Base-by-base conservation (phyloP, 2,888 invertebrate species). In the Hemaris fuciformis region DNA sequence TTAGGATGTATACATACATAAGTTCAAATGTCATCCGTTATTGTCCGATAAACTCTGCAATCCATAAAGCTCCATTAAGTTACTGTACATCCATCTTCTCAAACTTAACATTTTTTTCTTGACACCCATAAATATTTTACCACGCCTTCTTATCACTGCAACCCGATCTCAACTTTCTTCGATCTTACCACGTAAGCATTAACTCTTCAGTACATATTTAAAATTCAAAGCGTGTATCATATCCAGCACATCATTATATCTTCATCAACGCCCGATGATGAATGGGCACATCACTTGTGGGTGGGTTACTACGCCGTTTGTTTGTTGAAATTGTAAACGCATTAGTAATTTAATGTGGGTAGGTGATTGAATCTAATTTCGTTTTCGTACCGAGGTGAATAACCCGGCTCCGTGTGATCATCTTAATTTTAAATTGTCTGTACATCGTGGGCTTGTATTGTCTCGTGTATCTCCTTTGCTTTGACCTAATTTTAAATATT, bases 321-420 rank as follows among this genome's bases (percentile, higher is more conserved):
- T 46, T 85, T 79, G 79, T 77, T 77, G 69, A 77, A 77, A 85
- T 88, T 78, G 87, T 88, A 88, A 84, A 87, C 81, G 84, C 84
- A 85, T 87, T 84, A 81, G 84, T 84, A 85, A 83, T 83, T 72
- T 79, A 72, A 75, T 78, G 88, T 90, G 85, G 89, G 90, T 67
- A 81, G 83, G 70, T 88, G 87, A 90, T 87, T 85, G 84, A 82
- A 81, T 80, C 81, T 88, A 84, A 88, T 88, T 86, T 88, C 87
- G 85, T 85, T 87, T 87, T 82, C 80, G 84, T 81, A 75, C 69
- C 38, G 84, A 83, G 89, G 85, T 89, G 81, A 88, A 87, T 76
- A 81, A 87, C 84, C 88, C 72, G 62, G 15, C 42, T 23, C 56
- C 62, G 70, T 74, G 69, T 71, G 74, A 72, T 71, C 66, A 68